Evolutionary conservation across 1,140 invertebrate species (phyloP), one percentile per base, ranked within the genome.

Genomic region (Trichomalopsis sarcophagae): DNA sequence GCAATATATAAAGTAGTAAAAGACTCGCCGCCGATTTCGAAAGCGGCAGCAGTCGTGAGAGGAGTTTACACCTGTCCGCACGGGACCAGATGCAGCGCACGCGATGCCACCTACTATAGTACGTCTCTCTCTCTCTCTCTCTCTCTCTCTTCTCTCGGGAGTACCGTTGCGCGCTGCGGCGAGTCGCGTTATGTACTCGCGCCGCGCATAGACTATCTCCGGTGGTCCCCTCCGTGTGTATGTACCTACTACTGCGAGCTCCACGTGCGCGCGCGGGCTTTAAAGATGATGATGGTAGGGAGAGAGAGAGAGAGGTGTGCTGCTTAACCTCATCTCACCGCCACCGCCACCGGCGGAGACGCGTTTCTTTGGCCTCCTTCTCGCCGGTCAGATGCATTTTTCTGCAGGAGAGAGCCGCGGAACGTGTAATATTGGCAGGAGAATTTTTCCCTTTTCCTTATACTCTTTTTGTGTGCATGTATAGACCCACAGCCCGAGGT

Each of bases 31-130:
- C 55, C 17, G 55, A 62, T 62, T 62, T 62, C 55, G 55, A 71
- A 71, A 71, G 68, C 68, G 9, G 66, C 66, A 81, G 62, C 30
- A 62, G 62, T 73, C n/a, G 50, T 27, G 55, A 81, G 33, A 78
- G 76, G 80, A 84, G 78, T 62, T 76, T 77, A 82, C 83, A 85
- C 86, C 83, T 84, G 83, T 84, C 86, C 77, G 55, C 84, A 84
- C 84, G 87, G 69, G 86, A 86, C 87, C 87, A 87, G 83, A 88
- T 88, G 88, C 86, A 76, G 66, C 82, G 77, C 33, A 73, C 74
- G 44, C 71, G 84, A 85, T 86, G 79, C 80, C 82, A 75, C 86
- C 50, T 85, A 88, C 82, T 47, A 47, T 47, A 47, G 44, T 87
- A 79, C 69, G 23, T 78, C 66, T 76, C 80, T 44, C 55, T 62